Evolutionary conservation across 2,888 invertebrate genomes (phyloP), one percentile per base, ranked within the genome.

Genomic region (Phaedon cochleariae): DNA sequence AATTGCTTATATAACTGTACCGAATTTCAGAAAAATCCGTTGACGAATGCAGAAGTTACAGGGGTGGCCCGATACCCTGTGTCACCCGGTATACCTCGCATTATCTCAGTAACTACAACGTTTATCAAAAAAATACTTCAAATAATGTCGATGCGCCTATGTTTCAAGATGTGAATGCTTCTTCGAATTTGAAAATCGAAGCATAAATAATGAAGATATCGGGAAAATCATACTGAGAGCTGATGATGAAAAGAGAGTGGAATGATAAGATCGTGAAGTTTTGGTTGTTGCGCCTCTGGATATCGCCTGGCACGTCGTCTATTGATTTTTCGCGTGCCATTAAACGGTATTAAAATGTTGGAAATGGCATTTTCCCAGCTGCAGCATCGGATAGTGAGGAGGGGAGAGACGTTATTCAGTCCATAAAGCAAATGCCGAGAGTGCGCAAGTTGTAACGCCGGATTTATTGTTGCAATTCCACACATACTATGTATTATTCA

Each of bases 401-500:
- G 74, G 73, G 74, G 77, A 73, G 74, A 73, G 69, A 73, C 71
- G 74, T 79, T 80, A 80, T 79, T 79, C 77, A 73, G 79, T 70
- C 77, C 77, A 79, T 80, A 81, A 81, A 81, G 73, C 77, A 76
- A 77, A 77, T 79, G 76, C 76, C 76, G 74, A 74, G 70, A 76
- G 76, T 76, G 77, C 75, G 74, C 78, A 74, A 77, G 78, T 79
- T 79, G 79, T 79, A 79, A 77, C 74, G 74, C 74, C 77, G 78
- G 80, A 81, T 82, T 82, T 82, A 81, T 81, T 80, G 80, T 80
- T 77, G 80, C 81, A 82, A 82, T 81, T 81, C 65, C 62, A 62
- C 62, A 62, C 65, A 59, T 66, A 67, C 62, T 65, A 62, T 67
- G 67, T 69, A 69, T 62, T 67, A 65, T 61, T 65, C 63, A 65